phyloP scores from a whole-genome alignment of 2,797 vertebrate genomes.

The Percopsis omiscomaycus region DNA sequence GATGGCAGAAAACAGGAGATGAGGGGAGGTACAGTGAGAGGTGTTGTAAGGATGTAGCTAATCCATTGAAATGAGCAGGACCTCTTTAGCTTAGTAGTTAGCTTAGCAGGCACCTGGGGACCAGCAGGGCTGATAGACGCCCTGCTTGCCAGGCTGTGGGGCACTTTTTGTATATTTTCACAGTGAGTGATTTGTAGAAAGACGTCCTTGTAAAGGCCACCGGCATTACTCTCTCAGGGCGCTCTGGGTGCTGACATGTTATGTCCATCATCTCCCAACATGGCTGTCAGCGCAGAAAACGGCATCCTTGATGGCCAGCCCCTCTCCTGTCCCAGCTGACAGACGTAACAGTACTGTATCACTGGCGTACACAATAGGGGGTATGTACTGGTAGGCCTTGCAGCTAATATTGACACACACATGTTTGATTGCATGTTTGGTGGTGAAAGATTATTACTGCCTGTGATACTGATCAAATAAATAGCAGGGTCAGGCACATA shows the following conservation, averaged over 20 bases:
- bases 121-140: slow-evolving; percentile 49
- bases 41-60: slow-evolving; percentile 12
- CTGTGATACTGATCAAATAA: slow-evolving; percentile 64
- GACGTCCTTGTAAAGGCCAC: slow-evolving; percentile 72
- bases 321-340: neutral
- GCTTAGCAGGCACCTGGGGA: slow-evolving; percentile 37
- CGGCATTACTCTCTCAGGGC: slow-evolving; percentile 62
- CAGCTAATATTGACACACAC: slow-evolving; percentile 47
- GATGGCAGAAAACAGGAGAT: slow-evolving; percentile 9
- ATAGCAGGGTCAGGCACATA: slow-evolving; percentile 35
- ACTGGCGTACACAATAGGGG: neutral
- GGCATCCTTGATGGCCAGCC: slow-evolving; percentile 31
- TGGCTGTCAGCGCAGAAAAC: slow-evolving; percentile 59
- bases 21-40: neutral
- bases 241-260: slow-evolving; percentile 62
- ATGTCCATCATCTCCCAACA: slow-evolving; percentile 70
- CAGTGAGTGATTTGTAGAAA: slow-evolving; percentile 69
- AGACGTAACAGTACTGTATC: neutral
- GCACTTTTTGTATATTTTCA: slow-evolving; percentile 71
- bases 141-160: slow-evolving; percentile 47
- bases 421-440: slow-evolving; percentile 57
- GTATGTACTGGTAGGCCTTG: slow-evolving; percentile 37
- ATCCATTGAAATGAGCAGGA: slow-evolving; percentile 31
- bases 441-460: slow-evolving; percentile 63
- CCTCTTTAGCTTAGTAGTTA: slow-evolving; percentile 42